These are phyloP conservation scores for Pomacea canaliculata DNA, from an alignment of 2,888 invertebrate species.

Conservation along the genomic window DNA sequence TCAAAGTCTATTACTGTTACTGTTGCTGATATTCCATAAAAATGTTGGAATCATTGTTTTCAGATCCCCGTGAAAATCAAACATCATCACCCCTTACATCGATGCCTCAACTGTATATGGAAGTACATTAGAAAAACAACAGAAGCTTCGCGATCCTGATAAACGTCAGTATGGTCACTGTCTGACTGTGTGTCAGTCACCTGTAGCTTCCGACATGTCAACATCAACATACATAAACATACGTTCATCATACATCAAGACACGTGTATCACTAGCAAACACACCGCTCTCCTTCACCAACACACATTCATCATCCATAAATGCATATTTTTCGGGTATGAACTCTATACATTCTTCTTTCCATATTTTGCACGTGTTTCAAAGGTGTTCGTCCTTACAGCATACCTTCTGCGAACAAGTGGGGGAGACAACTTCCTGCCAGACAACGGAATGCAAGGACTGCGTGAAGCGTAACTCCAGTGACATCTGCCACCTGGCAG, in stretches of 20 bases:
- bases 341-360: too few relatives aligned
- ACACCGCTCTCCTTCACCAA: too few relatives aligned
- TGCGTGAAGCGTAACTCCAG: conserved; percentile 6
- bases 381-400: background rate
- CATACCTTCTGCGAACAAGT: conserved; percentile 7
- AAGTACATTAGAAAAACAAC: conserved; percentile 8
- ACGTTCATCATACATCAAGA: too few relatives aligned
- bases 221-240: too few relatives aligned
- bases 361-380: too few relatives aligned
- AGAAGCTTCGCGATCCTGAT: background rate
- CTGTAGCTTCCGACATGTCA: too few relatives aligned
- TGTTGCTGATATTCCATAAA: too few relatives aligned
- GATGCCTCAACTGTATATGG: conserved; percentile 42
- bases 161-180: background rate
- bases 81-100: conserved; percentile 36
- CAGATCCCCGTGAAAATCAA: conserved; percentile 38
- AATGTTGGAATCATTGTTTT: background rate
- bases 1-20: too few relatives aligned
- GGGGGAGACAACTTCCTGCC: conserved; percentile 1
- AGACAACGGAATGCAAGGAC: conserved; percentile 9
- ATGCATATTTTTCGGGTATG: too few relatives aligned
- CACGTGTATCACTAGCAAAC: too few relatives aligned
- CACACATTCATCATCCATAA: too few relatives aligned
- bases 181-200: background rate
- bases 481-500: conserved; percentile 16